These are phyloP conservation scores for Dryomyza anilis DNA, from an alignment of 2,888 invertebrate genomes.

Conservation along the genomic window DNA sequence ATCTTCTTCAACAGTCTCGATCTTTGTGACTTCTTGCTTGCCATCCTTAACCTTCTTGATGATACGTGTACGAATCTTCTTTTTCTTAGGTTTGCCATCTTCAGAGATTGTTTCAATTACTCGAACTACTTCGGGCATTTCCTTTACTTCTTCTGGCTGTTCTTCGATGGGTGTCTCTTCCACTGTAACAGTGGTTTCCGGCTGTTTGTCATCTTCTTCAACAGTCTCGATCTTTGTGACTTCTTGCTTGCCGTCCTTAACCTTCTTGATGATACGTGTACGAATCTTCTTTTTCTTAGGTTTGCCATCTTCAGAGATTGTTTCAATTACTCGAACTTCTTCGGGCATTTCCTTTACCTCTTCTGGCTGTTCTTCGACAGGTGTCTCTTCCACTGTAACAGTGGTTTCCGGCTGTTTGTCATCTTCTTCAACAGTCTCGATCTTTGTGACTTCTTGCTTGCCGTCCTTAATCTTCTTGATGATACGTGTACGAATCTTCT, in stretches of 20 bases:
- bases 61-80: slow-evolving; percentile 19
- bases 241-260: slow-evolving; percentile 21
- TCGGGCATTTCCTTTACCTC: slow-evolving; percentile 16
- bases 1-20: slow-evolving; percentile 1
- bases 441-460: slow-evolving; percentile 23
- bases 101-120: slow-evolving; percentile 17
- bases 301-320: slow-evolving; percentile 18
- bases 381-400: slow-evolving; percentile 15
- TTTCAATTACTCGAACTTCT: slow-evolving; percentile 19
- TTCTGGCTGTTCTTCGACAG: slow-evolving; percentile 14
- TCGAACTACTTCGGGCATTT: slow-evolving; percentile 17
- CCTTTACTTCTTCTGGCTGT: slow-evolving; percentile 9
- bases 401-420: slow-evolving; percentile 18
- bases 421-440: slow-evolving; percentile 25
- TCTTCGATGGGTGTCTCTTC: slow-evolving; percentile 18
- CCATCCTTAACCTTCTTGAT: slow-evolving; percentile 12
- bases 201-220: slow-evolving; percentile 19
- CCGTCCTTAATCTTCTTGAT: slow-evolving; percentile 22
- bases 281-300: slow-evolving; percentile 21
- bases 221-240: slow-evolving; percentile 23
- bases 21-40: slow-evolving; percentile 2
- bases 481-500: slow-evolving; percentile 19
- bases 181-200: slow-evolving; percentile 18
- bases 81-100: slow-evolving; percentile 23
- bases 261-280: slow-evolving; percentile 24